These are phyloP conservation scores for Plecturocebus donacophilus DNA, from an alignment of 2,113 vertebrate species.

Conservation along the genomic window DNA sequence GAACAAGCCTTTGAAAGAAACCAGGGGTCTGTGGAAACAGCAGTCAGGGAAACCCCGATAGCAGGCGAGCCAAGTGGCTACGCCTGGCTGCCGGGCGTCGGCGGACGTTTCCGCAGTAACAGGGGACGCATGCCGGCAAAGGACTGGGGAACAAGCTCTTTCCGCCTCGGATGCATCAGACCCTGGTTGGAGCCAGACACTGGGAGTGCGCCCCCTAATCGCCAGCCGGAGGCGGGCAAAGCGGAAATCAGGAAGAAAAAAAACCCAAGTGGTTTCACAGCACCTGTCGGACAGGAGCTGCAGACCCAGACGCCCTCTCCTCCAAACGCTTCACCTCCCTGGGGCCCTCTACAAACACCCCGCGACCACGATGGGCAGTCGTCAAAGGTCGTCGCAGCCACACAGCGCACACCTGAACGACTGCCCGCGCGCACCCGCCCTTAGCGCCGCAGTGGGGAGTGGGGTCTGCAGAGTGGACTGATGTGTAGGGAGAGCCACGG, in stretches of 20 bases:
- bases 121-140: background rate
- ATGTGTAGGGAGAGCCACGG: background rate
- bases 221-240: background rate
- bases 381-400: background rate
- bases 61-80: background rate
- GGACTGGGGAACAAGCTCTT: background rate
- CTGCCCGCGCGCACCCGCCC: background rate
- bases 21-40: background rate
- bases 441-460: background rate
- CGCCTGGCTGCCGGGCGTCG: background rate
- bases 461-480: background rate
- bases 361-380: background rate
- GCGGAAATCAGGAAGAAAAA: background rate
- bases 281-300: conserved; percentile 55
- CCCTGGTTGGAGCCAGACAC: background rate
- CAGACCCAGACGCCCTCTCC: background rate
- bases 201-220: background rate
- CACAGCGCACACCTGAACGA: background rate
- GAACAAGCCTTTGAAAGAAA: conserved; percentile 59
- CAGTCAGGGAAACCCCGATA: background rate
- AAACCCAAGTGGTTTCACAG: background rate
- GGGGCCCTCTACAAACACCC: background rate
- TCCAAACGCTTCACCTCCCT: background rate
- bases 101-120: background rate
- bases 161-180: background rate